These are phyloP conservation scores for Siphlonurus alternatus DNA, from an alignment of 2,888 invertebrate genomes.

Conservation along the genomic window DNA sequence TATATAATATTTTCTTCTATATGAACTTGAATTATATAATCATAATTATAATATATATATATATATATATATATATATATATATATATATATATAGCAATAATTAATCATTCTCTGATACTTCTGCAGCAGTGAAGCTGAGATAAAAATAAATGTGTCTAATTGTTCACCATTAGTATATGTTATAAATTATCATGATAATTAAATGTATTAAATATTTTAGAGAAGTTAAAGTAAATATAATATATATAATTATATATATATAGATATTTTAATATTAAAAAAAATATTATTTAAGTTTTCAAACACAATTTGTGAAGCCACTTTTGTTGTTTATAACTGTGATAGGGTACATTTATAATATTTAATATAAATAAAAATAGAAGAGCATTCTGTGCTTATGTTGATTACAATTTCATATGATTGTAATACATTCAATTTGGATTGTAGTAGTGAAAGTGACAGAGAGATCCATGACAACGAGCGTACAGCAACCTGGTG, in stretches of 20 bases:
- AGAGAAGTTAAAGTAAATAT: too few relatives aligned
- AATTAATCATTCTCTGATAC: too few relatives aligned
- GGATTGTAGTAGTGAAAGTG: constrained; percentile 5
- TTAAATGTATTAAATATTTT: background rate
- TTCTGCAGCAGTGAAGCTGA: too few relatives aligned
- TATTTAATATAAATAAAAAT: background rate
- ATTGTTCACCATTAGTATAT: background rate
- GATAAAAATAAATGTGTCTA: background rate
- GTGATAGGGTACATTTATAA: background rate
- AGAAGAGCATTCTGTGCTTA: constrained; percentile 3
- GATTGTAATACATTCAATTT: constrained; percentile 6
- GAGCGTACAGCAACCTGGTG: constrained; percentile 11
- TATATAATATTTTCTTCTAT: too few relatives aligned
- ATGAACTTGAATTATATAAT: too few relatives aligned
- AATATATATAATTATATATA: too few relatives aligned
- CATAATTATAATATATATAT: too few relatives aligned
- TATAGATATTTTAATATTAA: too few relatives aligned
- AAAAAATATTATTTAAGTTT: too few relatives aligned
- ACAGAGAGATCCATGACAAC: constrained; percentile 10
- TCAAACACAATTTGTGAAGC: background rate
- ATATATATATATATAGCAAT: too few relatives aligned
- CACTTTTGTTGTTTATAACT: background rate
- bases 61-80: too few relatives aligned
- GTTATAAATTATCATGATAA: background rate
- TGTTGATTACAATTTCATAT: constrained; percentile 3